Evolutionary conservation across 2,888 invertebrate genomes (phyloP), one percentile per base, ranked within the genome.

Genomic region (Drosophila merina): DNA sequence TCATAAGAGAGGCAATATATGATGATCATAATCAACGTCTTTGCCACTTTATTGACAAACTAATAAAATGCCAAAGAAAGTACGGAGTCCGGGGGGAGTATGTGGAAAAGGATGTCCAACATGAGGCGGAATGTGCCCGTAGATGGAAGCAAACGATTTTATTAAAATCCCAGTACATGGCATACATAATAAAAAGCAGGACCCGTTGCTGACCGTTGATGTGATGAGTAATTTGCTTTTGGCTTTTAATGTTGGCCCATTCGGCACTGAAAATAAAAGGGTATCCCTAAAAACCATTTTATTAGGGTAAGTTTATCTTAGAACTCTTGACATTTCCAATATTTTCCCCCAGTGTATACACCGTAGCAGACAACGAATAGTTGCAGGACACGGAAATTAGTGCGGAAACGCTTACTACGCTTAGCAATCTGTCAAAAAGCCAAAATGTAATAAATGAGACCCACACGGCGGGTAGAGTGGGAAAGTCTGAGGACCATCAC

Each of bases 151-250:
- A 77, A 84, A 87, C 89, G 84, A 89, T 89, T 89, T 89, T 89
- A 89, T 89, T 89, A 89, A 89, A 88, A 88, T 86, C 80, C 76
- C 49, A 75, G 69, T 68, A 72, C 57, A 67, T 64, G 67, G 74
- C 69, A 72, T 74, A 55, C 45, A 52, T 52, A 51, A 80, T 84
- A 75, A 76, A 82, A 88, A 81, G 79, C 67, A 57, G 10, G 68
- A 25, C 30, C 31, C 47, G 54, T 42, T 48, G 44, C 74, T 73
- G 85, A 68, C 82, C 76, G 77, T 83, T 86, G 86, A 89, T 83
- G 74, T 88, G 88, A 89, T 90, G 89, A 90, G 89, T 89, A 90
- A 90, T 89, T 90, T 89, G 89, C 86, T 86, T 77, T 87, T 82
- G 88, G 82, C 88, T 80, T 83, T 90, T 89, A 90, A 88, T 86